Conservation (phyloP, 2,888 invertebrate genomes). For the Chrysopilus asiliformis region DNA sequence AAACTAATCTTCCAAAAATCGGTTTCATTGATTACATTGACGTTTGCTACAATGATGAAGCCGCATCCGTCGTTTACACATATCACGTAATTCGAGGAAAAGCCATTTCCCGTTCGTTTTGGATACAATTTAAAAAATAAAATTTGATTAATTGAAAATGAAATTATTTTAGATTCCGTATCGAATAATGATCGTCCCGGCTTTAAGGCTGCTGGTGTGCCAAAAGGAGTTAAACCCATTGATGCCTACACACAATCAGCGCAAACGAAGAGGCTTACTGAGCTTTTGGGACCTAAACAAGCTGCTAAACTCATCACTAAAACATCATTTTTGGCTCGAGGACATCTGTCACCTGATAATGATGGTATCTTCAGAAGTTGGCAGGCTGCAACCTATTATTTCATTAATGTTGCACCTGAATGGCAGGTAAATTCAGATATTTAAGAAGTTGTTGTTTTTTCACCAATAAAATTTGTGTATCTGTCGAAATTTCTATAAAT, state of each 20-base stretch:
- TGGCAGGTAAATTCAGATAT: constrained; percentile 38
- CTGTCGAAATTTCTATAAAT: too few relatives aligned
- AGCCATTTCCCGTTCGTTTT: constrained; percentile 10
- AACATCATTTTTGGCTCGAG: constrained; percentile 31
- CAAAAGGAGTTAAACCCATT: constrained; percentile 16
- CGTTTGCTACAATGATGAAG: constrained; percentile 12
- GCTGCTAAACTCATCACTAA: constrained; percentile 24
- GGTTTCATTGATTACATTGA: constrained; percentile 10
- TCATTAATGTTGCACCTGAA: constrained; percentile 37
- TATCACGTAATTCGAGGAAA: constrained; percentile 10
- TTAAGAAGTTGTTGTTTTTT: too few relatives aligned
- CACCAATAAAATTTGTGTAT: too few relatives aligned
- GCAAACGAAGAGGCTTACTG: constrained; percentile 25
- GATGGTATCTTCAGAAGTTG: constrained; percentile 37
- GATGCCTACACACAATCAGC: constrained; percentile 24
- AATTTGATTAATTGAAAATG: not conserved
- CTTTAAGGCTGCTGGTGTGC: constrained; percentile 25
- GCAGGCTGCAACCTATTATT: constrained; percentile 38
- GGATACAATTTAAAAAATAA: too few relatives aligned
- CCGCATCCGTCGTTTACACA: constrained; percentile 11
- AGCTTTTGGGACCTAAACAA: constrained; percentile 22
- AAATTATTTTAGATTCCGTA: not conserved
- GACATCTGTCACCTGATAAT: constrained; percentile 38
- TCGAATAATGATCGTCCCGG: constrained; percentile 18
- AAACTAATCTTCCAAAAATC: not conserved